Conservation (phyloP, 1,140 invertebrate species). For the Aculops lycopersici region DNA sequence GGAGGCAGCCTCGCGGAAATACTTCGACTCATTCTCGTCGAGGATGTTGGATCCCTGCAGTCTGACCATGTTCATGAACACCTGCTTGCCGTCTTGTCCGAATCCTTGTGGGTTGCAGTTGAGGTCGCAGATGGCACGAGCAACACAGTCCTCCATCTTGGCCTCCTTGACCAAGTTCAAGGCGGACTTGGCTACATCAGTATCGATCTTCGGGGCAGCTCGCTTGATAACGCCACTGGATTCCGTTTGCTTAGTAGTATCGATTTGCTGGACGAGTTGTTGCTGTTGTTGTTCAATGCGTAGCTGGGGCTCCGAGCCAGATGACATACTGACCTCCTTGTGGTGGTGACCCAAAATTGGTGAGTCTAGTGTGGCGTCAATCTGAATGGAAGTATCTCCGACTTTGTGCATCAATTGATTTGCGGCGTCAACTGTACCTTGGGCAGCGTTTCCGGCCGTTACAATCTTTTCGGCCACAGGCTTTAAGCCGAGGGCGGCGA, state of each 20-base stretch:
- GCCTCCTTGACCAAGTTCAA: not conserved
- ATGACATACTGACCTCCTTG: not conserved
- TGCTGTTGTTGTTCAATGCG: not conserved
- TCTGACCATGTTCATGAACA: not conserved
- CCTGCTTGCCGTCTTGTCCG: constrained; percentile 1
- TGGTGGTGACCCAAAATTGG: not conserved
- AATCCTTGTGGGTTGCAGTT: constrained; percentile 1
- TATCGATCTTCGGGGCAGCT: not conserved
- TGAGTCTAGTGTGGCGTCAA: not conserved
- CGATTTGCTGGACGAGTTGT: too few relatives aligned
- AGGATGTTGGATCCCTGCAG: not conserved
- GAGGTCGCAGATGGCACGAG: constrained; percentile 1
- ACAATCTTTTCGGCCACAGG: not conserved
- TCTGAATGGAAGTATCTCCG: not conserved
- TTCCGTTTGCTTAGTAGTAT: too few relatives aligned
- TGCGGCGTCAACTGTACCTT: not conserved
- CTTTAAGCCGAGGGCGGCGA: not conserved
- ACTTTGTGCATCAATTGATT: too few relatives aligned
- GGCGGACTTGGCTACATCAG: not conserved
- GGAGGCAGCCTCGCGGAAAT: not conserved
- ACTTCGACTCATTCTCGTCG: not conserved
- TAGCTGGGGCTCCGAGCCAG: not conserved
- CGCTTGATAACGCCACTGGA: too few relatives aligned
- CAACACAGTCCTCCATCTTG: constrained; percentile 2
- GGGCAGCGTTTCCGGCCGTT: not conserved